Conservation (phyloP, 92 coral and sea anemone genomes). For the Phenganax subtilis region DNA sequence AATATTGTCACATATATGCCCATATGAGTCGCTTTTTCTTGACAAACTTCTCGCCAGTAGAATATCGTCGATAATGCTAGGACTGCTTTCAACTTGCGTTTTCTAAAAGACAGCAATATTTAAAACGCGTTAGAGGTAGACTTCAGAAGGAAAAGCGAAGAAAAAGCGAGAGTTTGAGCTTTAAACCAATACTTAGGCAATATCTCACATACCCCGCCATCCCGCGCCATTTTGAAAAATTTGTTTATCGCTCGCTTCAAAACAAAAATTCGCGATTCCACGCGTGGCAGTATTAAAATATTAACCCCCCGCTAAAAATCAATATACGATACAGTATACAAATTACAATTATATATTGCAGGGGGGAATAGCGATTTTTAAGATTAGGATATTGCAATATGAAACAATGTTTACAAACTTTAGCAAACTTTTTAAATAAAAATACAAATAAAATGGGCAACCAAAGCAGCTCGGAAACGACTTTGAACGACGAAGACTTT, state of each 20-base stretch:
- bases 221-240: conserved; percentile 41
- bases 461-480: background rate
- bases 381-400: background rate
- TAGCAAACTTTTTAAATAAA: background rate
- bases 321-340: background rate
- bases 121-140: background rate
- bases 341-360: background rate
- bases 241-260: background rate
- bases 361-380: background rate
- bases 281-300: too few species aligned
- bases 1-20: background rate
- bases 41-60: background rate
- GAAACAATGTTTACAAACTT: background rate
- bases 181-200: background rate
- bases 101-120: conserved; percentile 19
- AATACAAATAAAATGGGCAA: conserved; percentile 20
- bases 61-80: conserved; percentile 13
- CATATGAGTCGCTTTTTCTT: background rate
- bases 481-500: conserved; percentile 40
- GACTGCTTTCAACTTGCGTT: background rate
- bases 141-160: background rate
- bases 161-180: background rate
- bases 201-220: conserved; percentile 23
- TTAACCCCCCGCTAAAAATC: background rate
- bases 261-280: background rate